Conservation (phyloP, 2,113 vertebrate genomes). For the Candoia aspera region DNA sequence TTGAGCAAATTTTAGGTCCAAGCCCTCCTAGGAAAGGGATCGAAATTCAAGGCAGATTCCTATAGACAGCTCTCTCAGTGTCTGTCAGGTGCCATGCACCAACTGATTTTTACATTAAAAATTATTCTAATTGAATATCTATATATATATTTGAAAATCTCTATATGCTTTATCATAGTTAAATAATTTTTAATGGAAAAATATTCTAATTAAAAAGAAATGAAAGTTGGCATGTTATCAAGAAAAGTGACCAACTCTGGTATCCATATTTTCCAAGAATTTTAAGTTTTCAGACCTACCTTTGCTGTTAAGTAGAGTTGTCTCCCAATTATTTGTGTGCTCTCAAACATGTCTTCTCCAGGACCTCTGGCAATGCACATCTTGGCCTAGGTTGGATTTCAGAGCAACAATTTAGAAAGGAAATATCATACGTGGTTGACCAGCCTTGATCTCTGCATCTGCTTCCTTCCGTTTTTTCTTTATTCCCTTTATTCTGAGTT, state of each 20-base stretch:
- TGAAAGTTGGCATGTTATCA: not conserved
- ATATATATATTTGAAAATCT: not conserved
- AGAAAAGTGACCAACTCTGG: not conserved
- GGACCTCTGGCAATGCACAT: slow-evolving; percentile 86
- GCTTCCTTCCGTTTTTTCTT: not conserved
- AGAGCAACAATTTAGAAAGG: not conserved
- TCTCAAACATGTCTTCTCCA: slow-evolving; percentile 87
- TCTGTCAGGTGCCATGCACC: not conserved
- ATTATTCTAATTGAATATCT: not conserved
- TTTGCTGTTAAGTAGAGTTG: slow-evolving; percentile 83
- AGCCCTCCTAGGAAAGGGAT: not conserved
- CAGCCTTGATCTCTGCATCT: not conserved
- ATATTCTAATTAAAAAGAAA: not conserved
- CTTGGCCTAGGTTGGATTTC: slow-evolving; percentile 68
- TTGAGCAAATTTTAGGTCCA: not conserved
- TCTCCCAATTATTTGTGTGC: slow-evolving; percentile 86
- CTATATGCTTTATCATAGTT: not conserved
- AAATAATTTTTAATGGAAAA: not conserved
- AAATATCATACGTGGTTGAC: not conserved
- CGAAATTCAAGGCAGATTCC: not conserved
- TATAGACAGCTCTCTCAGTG: not conserved
- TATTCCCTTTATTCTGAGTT: not conserved
- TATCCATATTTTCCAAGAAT: not conserved
- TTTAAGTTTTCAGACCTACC: slow-evolving; percentile 67
- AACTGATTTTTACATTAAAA: not conserved